These are phyloP conservation scores for Liolophura sinensis DNA, from an alignment of 1,140 invertebrate genomes.

Conservation along the genomic window DNA sequence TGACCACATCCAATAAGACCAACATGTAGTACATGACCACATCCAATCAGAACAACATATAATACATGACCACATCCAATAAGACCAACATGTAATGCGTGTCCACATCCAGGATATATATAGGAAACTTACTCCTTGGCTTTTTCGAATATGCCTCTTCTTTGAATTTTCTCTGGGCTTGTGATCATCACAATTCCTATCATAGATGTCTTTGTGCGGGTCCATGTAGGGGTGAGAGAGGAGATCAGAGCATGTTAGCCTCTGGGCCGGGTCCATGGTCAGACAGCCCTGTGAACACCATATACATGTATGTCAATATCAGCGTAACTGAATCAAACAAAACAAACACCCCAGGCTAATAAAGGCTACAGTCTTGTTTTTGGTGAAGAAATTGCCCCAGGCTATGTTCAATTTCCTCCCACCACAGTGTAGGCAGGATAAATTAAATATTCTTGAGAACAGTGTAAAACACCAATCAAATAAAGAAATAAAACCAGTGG, in stretches of 20 bases:
- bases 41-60: too few relatives aligned
- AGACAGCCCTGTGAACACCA: slow-evolving; percentile 77
- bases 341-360: not conserved
- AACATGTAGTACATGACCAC: too few relatives aligned
- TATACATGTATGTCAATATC: not conserved
- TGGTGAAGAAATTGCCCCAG: too few relatives aligned
- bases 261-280: slow-evolving; percentile 88
- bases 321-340: slow-evolving; percentile 1
- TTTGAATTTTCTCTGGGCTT: slow-evolving; percentile 20
- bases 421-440: too few relatives aligned
- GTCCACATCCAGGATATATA: too few relatives aligned
- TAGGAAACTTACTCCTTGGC: slow-evolving; percentile 24
- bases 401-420: too few relatives aligned
- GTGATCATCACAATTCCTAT: slow-evolving; percentile 27
- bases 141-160: slow-evolving; percentile 29
- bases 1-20: too few relatives aligned
- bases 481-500: too few relatives aligned
- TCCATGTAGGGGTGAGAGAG: slow-evolving; percentile 85
- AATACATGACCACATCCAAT: too few relatives aligned
- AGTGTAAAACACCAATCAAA: too few relatives aligned
- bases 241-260: slow-evolving; percentile 88
- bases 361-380: not conserved
- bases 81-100: too few relatives aligned
- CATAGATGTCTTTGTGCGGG: slow-evolving; percentile 34
- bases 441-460: too few relatives aligned